phyloP scores from a whole-genome alignment of 2,888 invertebrate species.

The Melanchra persicariae region DNA sequence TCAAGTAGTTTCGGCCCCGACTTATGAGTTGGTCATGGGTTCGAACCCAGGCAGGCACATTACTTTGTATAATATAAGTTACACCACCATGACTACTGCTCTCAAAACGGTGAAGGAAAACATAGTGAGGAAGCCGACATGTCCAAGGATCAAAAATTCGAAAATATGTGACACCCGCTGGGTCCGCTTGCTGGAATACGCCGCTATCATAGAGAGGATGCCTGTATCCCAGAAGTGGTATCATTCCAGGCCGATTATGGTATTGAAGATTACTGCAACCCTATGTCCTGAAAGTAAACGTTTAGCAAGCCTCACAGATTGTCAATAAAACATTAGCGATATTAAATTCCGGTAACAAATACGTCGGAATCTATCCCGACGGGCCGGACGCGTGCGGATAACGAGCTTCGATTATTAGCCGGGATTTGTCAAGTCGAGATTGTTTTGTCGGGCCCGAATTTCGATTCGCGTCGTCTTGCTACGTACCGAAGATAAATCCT shows the following conservation, averaged over 20 bases:
- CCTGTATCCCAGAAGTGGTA: background rate
- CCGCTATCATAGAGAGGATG: background rate
- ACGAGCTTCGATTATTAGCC: slow-evolving; percentile 71
- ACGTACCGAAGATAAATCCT: slow-evolving; percentile 57
- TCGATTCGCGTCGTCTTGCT: slow-evolving; percentile 39
- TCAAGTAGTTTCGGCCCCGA: too few species aligned
- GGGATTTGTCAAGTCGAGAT: slow-evolving; percentile 71
- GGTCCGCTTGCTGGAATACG: background rate
- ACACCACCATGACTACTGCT: too few species aligned
- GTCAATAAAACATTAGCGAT: slow-evolving; percentile 62
- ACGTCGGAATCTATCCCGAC: slow-evolving; percentile 57
- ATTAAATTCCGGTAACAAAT: slow-evolving; percentile 66
- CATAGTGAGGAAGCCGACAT: too few species aligned
- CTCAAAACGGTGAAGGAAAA: too few species aligned
- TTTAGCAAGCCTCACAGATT: slow-evolving; percentile 21
- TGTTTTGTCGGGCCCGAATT: slow-evolving; percentile 65
- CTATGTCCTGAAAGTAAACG: background rate
- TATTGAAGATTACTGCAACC: background rate
- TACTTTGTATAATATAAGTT: too few species aligned
- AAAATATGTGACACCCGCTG: too few species aligned
- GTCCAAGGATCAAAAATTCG: too few species aligned
- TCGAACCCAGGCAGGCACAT: too few species aligned
- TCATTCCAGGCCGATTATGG: too few species aligned
- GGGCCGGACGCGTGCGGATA: slow-evolving; percentile 67
- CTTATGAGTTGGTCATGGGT: too few species aligned